These are phyloP conservation scores for Metellina segmentata DNA, from an alignment of 2,888 invertebrate genomes.

Conservation along the genomic window DNA sequence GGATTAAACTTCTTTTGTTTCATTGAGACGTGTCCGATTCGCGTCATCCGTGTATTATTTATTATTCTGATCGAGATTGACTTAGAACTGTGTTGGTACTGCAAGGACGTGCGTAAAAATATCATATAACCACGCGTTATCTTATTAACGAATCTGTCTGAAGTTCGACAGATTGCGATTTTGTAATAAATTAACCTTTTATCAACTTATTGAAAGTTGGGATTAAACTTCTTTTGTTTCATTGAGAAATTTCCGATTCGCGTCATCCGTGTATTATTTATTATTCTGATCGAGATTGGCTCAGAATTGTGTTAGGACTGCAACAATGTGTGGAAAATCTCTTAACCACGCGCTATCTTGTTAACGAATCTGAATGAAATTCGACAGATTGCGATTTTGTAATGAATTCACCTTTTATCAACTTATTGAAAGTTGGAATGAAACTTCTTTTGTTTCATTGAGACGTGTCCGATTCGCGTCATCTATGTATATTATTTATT, in stretches of 20 bases:
- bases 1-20: conserved; percentile 20
- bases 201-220: neutral
- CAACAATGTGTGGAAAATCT: too few relatives aligned
- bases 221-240: conserved; percentile 21
- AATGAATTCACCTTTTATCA: conserved; percentile 13
- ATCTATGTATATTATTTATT: neutral
- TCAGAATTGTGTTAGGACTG: too few relatives aligned
- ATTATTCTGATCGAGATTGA: neutral
- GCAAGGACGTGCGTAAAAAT: too few relatives aligned
- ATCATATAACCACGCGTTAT: too few relatives aligned
- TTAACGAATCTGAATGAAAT: too few relatives aligned
- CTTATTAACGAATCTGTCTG: too few relatives aligned
- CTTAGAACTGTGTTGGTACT: too few relatives aligned
- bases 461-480: neutral
- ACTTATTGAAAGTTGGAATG: conserved; percentile 11
- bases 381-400: neutral
- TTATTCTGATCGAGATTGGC: neutral
- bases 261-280: neutral
- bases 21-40: neutral
- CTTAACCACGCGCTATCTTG: too few relatives aligned
- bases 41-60: neutral
- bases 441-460: conserved; percentile 3
- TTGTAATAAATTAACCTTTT: conserved; percentile 9
- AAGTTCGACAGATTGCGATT: neutral
- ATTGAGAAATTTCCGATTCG: neutral